A percentile compares a stretch with the other conserved stretches of the same genome.
These are phyloP conservation scores for Drosophila emarginata DNA, from an alignment of 2,888 invertebrate genomes.

Conservation along the genomic window DNA sequence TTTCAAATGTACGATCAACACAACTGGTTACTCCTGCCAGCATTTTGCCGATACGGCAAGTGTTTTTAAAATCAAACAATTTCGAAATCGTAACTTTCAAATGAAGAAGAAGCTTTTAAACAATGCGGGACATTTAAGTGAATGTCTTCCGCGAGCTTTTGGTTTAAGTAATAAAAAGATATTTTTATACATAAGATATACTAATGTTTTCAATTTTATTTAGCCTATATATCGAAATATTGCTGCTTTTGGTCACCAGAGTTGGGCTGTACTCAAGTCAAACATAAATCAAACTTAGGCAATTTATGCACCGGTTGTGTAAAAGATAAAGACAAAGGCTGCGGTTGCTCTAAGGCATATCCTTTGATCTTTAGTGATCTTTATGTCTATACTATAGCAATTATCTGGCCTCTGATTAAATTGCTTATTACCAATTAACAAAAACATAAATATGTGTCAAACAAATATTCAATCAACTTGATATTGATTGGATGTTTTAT, in stretches of 20 bases:
- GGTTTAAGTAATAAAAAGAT: not conserved
- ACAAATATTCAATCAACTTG: too few relatives aligned
- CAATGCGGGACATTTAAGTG: not conserved
- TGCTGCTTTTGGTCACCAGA: not conserved
- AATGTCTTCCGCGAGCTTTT: not conserved
- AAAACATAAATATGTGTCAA: not conserved
- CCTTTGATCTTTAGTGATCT: not conserved
- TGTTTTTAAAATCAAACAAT: not conserved
- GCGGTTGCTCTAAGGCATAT: not conserved
- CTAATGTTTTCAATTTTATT: not conserved
- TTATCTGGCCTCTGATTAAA: slow-evolving; percentile 41
- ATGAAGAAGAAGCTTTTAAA: not conserved
- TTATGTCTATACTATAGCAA: not conserved
- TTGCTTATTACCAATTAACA: not conserved
- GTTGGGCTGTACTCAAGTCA: not conserved
- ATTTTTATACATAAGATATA: not conserved
- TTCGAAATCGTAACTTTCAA: not conserved
- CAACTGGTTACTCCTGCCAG: not conserved
- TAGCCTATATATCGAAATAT: not conserved
- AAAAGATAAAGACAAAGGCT: not conserved
- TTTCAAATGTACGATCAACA: not conserved
- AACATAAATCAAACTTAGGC: not conserved
- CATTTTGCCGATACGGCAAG: not conserved
- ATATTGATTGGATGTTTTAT: too few relatives aligned
- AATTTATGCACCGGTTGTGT: not conserved